Evolutionary conservation across 2,797 vertebrate species (phyloP).

Genomic region (Notoglanidium macrostoma): DNA sequence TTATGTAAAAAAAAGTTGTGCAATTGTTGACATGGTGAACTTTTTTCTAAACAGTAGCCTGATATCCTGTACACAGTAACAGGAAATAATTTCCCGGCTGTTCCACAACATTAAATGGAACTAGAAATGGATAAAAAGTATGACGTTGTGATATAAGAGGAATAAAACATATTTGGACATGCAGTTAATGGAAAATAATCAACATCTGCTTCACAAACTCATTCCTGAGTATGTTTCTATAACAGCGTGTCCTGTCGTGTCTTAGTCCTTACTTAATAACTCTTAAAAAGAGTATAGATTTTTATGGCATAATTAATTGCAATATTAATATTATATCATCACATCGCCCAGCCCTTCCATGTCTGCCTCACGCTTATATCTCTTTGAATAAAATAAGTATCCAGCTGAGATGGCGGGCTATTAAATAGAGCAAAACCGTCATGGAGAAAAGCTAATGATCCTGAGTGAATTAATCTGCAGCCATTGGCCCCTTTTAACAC

Average conservation of each 20-base stretch:
- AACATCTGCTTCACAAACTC: not conserved
- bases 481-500: conserved; percentile 25
- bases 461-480: conserved; percentile 12
- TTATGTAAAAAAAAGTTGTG: not conserved
- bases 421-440: not conserved
- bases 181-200: not conserved
- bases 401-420: conserved; percentile 36
- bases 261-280: not conserved
- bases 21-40: not conserved
- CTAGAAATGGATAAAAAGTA: not conserved
- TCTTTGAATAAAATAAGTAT: not conserved
- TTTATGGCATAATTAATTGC: not conserved
- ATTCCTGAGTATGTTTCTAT: not conserved
- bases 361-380: not conserved
- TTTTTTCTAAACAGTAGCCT: not conserved
- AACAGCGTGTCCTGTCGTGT: not conserved
- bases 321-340: not conserved
- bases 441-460: conserved; percentile 27
- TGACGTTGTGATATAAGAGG: not conserved
- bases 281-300: not conserved
- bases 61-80: not conserved
- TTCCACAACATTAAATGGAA: not conserved
- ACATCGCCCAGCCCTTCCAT: not conserved
- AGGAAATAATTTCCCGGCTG: not conserved
- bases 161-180: not conserved